phyloP scores from a whole-genome alignment of 2,113 vertebrate species.

The Chaetops frenatus region DNA sequence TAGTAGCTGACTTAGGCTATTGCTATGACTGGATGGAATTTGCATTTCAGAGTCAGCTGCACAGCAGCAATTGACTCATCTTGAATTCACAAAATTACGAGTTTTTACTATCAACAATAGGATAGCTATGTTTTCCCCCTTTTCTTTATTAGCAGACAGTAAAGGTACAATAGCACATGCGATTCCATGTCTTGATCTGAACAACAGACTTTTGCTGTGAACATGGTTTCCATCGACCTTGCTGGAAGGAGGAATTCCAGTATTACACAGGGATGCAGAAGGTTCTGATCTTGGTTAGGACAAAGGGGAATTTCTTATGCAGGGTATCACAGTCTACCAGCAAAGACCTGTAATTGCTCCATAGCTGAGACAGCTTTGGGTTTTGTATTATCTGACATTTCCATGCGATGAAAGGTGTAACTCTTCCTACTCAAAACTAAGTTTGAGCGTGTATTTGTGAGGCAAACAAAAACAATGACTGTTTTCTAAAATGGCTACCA shows the following conservation, averaged over 20 bases:
- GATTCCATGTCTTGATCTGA: background rate
- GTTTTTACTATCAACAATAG: background rate
- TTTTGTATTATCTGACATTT: background rate
- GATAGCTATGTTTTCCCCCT: background rate
- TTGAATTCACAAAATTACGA: background rate
- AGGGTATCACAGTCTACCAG: background rate
- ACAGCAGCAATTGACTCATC: background rate
- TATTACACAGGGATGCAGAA: background rate
- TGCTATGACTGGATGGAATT: background rate
- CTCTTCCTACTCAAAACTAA: background rate
- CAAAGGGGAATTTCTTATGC: background rate
- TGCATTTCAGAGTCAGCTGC: background rate
- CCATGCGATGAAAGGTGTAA: background rate
- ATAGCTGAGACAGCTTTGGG: background rate
- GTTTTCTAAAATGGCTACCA: background rate
- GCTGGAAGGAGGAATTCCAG: background rate
- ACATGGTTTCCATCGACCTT: background rate
- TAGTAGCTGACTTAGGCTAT: background rate
- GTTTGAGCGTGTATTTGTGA: background rate
- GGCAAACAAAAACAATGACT: background rate
- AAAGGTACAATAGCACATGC: fast-evolving
- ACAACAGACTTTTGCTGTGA: background rate
- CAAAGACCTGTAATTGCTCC: background rate
- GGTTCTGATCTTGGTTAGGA: background rate
- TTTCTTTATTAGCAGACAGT: background rate